Evolutionary conservation across 2,888 invertebrate genomes (phyloP), one percentile per base, ranked within the genome.

Genomic region (Eugnorisma glareosa): DNA sequence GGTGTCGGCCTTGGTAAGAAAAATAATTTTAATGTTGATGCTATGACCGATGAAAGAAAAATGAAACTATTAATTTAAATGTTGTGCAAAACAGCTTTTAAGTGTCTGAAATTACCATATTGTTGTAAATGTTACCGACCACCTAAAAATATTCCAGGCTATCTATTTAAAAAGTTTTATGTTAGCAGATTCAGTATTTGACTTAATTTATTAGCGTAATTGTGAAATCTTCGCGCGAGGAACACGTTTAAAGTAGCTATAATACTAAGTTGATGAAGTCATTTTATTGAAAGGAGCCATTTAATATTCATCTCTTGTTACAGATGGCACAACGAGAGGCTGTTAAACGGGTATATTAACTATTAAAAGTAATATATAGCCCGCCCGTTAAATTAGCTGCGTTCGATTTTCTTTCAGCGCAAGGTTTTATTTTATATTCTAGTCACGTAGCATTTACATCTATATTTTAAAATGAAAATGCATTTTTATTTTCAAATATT

Each of bases 181-280:
- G 59, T 63, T 83, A 75, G 63, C 59, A 69, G 43, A 35, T 45
- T 67, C 63, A 72, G 64, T 61, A 61, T 72, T 79, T 68, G 81
- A 77, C 80, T 81, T 85, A 82, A 85, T 87, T 86, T 87, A 87
- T 79, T 81, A 82, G 82, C 71, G 73, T 89, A 89, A 89, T 90
- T 89, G 87, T 84, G 89, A 88, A 90, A 90, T 90, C 76, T 82
- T 72, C 10, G 63, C 69, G 59, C 73, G 67, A 74, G 63, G 24
- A 82, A 79, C 85, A 77, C 68, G 81, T 74, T 78, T 76, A 54
- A 72, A 74, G 64, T 79, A 79, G 69, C 66, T 67, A 79, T 81
- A 74, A 67, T 73, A 77, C 69, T 51, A 66, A 79, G 77, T 78
- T 81, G 86, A 87, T 87, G 88, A 88, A 87, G 88, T 82, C 82